Evolutionary conservation across 2,888 invertebrate species (phyloP).

Genomic region (Clanis bilineata): DNA sequence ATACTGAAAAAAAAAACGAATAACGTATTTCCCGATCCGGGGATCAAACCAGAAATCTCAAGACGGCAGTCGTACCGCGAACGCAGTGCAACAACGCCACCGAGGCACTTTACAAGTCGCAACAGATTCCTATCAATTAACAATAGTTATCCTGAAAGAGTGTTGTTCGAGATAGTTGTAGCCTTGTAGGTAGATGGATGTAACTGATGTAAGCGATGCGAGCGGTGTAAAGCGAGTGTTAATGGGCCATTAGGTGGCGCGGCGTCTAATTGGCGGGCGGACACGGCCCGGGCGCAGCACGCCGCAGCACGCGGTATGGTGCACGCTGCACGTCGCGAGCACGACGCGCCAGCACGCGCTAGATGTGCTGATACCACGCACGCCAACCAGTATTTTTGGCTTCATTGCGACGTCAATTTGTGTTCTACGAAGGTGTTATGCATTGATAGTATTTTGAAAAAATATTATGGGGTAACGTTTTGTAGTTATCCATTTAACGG

Average conservation of each 20-base stretch:
- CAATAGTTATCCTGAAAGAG: slow-evolving; percentile 4
- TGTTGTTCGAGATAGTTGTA: slow-evolving; percentile 7
- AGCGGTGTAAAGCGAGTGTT: slow-evolving; percentile 68
- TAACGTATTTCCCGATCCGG: too few species aligned
- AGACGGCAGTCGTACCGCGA: too few species aligned
- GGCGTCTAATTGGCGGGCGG: slow-evolving; percentile 65
- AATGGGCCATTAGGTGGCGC: slow-evolving; percentile 71
- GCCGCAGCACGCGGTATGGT: slow-evolving; percentile 33
- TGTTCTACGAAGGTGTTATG: not conserved
- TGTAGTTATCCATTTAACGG: too few species aligned
- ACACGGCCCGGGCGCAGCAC: slow-evolving; percentile 31
- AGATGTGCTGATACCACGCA: slow-evolving; percentile 64
- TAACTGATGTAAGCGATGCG: slow-evolving; percentile 60
- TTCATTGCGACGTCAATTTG: slow-evolving; percentile 19
- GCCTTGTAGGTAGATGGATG: slow-evolving; percentile 40
- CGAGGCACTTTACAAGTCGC: too few species aligned
- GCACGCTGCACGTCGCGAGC: slow-evolving; percentile 36
- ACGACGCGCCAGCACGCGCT: slow-evolving; percentile 41
- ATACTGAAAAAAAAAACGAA: too few species aligned
- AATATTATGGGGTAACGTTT: too few species aligned
- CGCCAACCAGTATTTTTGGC: slow-evolving; percentile 57
- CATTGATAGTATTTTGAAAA: not conserved
- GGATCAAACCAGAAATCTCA: too few species aligned
- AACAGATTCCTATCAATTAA: slow-evolving; percentile 13
- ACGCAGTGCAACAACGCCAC: too few species aligned